Percentiles rank a stretch among this genome's conserved stretches.
phyloP scores from a whole-genome alignment of 2,888 invertebrate species.

The Vesta saturnalis region DNA sequence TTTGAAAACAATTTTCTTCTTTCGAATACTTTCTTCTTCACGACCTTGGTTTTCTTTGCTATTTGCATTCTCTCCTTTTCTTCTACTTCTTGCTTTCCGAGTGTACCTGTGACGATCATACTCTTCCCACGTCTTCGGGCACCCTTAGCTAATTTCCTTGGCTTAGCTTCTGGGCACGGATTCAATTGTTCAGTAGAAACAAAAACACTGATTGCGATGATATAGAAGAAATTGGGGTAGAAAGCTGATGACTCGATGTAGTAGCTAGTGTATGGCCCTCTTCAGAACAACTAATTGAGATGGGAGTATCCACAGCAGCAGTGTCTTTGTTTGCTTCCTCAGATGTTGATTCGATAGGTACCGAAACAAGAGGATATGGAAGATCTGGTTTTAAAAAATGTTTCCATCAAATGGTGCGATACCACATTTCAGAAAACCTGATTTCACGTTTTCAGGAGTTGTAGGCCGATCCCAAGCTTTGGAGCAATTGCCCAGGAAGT shows the following conservation, averaged over 20 bases:
- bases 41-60: neutral
- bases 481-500: no score
- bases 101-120: conserved; percentile 33
- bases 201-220: neutral
- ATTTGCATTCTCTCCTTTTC: conserved; percentile 13
- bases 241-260: no score
- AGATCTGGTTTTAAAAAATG: conserved; percentile 20
- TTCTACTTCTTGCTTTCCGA: conserved; percentile 21
- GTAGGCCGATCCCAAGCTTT: conserved; percentile 13
- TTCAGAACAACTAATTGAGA: neutral
- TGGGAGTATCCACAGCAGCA: neutral
- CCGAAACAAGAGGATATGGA: neutral
- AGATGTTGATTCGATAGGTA: neutral
- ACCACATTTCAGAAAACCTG: conserved; percentile 36
- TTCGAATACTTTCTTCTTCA: neutral
- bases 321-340: neutral
- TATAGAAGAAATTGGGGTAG: neutral
- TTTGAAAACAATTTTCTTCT: neutral
- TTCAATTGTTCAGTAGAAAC: neutral
- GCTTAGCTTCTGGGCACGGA: conserved; percentile 18
- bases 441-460: conserved; percentile 23
- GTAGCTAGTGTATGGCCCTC: neutral
- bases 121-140: conserved; percentile 14
- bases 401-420: conserved; percentile 20
- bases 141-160: conserved; percentile 15